Evolutionary conservation across 2,797 vertebrate species (phyloP).

Genomic region (Pseudochirops corinnae): DNA sequence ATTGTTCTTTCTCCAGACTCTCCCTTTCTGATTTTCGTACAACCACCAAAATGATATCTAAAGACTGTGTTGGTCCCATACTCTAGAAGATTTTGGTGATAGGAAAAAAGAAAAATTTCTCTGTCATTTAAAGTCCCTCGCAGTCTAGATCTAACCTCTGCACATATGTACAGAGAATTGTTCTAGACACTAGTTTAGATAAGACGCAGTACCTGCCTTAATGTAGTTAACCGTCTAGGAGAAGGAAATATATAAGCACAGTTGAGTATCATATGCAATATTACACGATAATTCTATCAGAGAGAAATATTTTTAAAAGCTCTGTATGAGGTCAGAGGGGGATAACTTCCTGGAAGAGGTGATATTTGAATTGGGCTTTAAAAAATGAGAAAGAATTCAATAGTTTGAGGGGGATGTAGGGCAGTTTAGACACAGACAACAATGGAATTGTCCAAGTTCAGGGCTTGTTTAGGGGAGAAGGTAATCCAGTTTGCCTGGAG

Average conservation of each 20-base stretch:
- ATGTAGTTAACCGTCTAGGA: background rate
- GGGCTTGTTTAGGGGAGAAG: background rate
- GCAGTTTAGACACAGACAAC: background rate
- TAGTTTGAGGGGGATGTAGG: background rate
- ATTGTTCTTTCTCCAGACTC: background rate
- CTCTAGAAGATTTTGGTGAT: background rate
- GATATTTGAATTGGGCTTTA: background rate
- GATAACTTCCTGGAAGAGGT: background rate
- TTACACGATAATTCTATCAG: background rate
- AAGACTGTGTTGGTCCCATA: background rate
- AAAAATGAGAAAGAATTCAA: background rate
- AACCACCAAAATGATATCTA: background rate
- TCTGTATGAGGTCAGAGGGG: background rate
- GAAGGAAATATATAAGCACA: background rate
- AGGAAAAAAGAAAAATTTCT: background rate
- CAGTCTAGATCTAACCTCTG: background rate
- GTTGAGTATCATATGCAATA: background rate
- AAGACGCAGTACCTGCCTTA: background rate
- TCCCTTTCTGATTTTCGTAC: background rate
- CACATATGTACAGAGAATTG: background rate
- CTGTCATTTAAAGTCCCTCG: background rate
- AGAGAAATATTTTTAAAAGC: background rate
- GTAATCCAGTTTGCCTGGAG: background rate
- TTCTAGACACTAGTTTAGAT: background rate
- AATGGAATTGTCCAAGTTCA: background rate